Evolutionary conservation across 37 sponge, comb jelly and placozoan species (phyloP).

Genomic region (Diacarnus erythraeanus): DNA sequence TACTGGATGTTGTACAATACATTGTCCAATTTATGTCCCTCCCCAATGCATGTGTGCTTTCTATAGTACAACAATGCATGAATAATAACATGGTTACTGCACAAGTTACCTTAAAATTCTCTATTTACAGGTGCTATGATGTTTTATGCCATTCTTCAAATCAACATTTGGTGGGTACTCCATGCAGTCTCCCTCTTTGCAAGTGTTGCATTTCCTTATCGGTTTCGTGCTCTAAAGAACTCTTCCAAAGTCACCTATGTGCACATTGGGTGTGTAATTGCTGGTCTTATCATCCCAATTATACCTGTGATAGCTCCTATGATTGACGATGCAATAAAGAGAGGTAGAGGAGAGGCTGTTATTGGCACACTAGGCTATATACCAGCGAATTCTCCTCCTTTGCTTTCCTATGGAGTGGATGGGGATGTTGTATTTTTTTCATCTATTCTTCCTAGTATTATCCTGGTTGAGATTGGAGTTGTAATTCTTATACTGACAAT

Average conservation of each 20-base stretch:
- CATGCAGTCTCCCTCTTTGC: background rate
- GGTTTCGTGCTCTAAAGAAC: too few relatives aligned
- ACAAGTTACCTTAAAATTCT: too few relatives aligned
- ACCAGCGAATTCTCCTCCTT: background rate
- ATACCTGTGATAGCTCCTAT: background rate
- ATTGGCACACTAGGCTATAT: background rate
- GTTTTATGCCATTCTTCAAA: background rate
- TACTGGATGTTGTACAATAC: too few relatives aligned
- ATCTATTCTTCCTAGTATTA: background rate
- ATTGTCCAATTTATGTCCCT: too few relatives aligned
- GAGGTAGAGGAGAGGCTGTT: too few relatives aligned
- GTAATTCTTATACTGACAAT: background rate
- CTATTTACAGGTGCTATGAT: background rate
- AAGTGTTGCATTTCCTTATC: background rate
- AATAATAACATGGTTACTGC: too few relatives aligned
- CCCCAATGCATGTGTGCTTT: too few relatives aligned
- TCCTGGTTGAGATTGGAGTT: background rate
- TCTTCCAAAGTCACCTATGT: too few relatives aligned
- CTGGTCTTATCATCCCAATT: background rate
- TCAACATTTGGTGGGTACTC: background rate
- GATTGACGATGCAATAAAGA: background rate
- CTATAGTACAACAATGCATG: too few relatives aligned
- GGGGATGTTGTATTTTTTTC: background rate
- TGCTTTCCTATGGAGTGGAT: background rate
- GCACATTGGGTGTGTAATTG: background rate